Evolutionary conservation across 2,888 invertebrate species (phyloP), one percentile per base, ranked within the genome.

Genomic region (Linnaemya vulpina): DNA sequence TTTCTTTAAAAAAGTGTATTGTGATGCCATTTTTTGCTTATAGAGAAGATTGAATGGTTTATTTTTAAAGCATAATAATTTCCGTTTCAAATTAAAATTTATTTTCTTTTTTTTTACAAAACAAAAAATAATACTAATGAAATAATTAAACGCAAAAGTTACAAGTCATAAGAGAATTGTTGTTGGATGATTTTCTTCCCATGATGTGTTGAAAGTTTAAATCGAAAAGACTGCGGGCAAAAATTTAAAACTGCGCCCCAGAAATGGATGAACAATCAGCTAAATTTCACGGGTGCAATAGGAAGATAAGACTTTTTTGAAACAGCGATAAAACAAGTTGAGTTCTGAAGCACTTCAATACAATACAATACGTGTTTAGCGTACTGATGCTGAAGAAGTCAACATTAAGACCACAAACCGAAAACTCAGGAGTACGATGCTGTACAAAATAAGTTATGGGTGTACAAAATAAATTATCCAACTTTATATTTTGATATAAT

Each of bases 71-170:
- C 63, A 78, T 74, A 84, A 80, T 80, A 80, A 84, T 84, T 84
- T 84, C 84, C 84, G 84, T 80, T 84, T 84, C 84, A 71, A 76
- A 84, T 84, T 84, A 84, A 80, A 70, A 65, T 65, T 62, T 74
- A 70, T 68, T 51, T 70, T 77, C n/a, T n/a, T 70, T 53, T 25
- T 0, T 53, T 4, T 30, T 30, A 30, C 30, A 30, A 30, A 30
- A 30, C 0, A 38, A 2, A 40, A n/a, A n/a, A n/a, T n/a, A 73
- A 70, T 70, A 53, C 51, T 53, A 35, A 58, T 73, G 20, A 74
- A 80, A 74, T 80, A 74, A 75, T 75, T 74, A 81, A 78, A 78
- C 71, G 30, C 51, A 80, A 74, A 80, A 80, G 20, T 58, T 51
- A 58, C 62, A 75, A 81, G 81, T 68, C 74, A 81, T 74, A 78